Evolutionary conservation across 35 echinoderm and acorn worm species (phyloP).

Genomic region (Patiria miniata): DNA sequence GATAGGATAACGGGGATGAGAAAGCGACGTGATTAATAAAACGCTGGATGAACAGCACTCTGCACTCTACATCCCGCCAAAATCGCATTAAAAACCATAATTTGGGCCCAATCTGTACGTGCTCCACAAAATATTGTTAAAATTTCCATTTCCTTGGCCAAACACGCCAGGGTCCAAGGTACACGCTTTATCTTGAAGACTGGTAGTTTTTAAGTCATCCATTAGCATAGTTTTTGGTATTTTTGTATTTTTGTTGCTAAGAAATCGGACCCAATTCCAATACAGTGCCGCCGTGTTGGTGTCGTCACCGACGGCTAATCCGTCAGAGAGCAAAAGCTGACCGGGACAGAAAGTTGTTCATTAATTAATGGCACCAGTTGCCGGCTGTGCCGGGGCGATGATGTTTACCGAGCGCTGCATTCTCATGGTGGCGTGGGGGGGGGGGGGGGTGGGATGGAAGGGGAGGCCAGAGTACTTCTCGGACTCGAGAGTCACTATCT

Average conservation of each 20-base stretch:
- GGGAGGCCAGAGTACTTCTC: too few species aligned
- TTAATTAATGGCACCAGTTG: conserved; percentile 33
- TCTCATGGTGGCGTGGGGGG: neutral
- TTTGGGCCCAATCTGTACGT: neutral
- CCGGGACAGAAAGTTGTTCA: conserved; percentile 11
- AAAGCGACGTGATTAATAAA: conserved; percentile 23
- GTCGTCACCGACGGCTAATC: conserved; percentile 6
- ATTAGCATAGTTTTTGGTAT: conserved; percentile 17
- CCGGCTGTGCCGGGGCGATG: neutral
- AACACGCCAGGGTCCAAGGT: conserved; percentile 15
- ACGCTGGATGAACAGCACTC: neutral
- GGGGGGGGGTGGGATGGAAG: too few species aligned
- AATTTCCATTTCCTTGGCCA: conserved; percentile 12
- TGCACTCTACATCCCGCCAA: neutral
- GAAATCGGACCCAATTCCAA: conserved; percentile 5
- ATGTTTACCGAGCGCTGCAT: conserved; percentile 20
- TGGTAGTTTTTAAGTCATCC: conserved; percentile 1
- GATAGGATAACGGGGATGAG: neutral
- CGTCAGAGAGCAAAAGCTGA: neutral
- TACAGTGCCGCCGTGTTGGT: neutral
- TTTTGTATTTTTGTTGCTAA: neutral
- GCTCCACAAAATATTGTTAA: conserved; percentile 2
- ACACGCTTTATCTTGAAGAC: neutral
- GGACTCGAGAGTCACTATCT: too few species aligned
- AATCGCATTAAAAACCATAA: conserved; percentile 23